phyloP scores from a whole-genome alignment of 30 jellyfish, hydroid and myxozoan genomes.

The Cassiopea andromeda region DNA sequence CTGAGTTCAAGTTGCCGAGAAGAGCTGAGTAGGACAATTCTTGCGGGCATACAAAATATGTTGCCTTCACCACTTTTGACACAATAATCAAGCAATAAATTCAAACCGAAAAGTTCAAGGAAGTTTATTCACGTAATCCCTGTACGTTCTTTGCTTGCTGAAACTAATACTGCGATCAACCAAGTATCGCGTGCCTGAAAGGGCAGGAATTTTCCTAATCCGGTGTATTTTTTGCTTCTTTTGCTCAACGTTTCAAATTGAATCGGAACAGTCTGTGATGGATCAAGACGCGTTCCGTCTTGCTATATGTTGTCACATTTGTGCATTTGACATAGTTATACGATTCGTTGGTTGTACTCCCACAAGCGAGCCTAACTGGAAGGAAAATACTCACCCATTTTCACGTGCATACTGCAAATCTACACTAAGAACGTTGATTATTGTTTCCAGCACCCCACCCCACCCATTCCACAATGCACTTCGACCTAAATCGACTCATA shows the following conservation, averaged over 20 bases:
- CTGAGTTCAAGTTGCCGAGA: too few relatives aligned
- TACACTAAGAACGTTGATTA: too few relatives aligned
- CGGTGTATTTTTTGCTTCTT: conserved; percentile 17
- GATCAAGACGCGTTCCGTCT: conserved; percentile 15
- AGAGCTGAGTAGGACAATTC: neutral
- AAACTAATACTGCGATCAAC: conserved; percentile 32
- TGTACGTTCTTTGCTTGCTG: conserved; percentile 30
- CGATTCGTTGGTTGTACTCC: neutral
- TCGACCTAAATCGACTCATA: neutral
- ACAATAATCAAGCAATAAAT: conserved; percentile 4
- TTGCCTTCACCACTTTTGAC: neutral
- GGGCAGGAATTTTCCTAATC: conserved; percentile 56
- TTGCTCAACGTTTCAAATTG: conserved; percentile 1
- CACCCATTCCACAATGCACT: neutral
- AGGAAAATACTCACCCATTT: neutral
- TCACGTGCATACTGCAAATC: neutral
- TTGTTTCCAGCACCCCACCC: too few relatives aligned
- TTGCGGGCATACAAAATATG: neutral
- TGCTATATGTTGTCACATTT: neutral
- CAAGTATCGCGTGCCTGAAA: conserved; percentile 71
- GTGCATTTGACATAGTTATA: neutral
- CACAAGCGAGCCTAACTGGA: neutral
- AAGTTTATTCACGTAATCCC: conserved; percentile 26
- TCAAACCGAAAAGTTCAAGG: conserved; percentile 35
- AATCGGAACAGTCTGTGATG: conserved; percentile 7